Conservation (phyloP, 2,113 vertebrate species). For the Phaetusa simplex region DNA sequence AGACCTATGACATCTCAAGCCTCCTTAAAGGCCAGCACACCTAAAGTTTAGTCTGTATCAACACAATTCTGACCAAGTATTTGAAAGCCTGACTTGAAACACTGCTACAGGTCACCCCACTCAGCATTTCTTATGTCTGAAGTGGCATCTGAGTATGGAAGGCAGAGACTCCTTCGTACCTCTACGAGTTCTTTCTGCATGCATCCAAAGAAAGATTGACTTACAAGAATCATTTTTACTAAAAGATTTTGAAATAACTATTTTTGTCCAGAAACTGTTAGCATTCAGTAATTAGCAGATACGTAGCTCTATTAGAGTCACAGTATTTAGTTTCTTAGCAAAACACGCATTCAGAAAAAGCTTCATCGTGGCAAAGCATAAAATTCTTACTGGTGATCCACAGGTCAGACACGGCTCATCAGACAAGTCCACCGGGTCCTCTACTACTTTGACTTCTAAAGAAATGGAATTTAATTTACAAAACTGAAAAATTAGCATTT, state of each 20-base stretch:
- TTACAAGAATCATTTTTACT: neutral
- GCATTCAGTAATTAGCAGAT: neutral
- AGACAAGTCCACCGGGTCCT: neutral
- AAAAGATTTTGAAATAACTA: neutral
- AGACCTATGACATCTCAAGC: neutral
- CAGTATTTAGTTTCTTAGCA: neutral
- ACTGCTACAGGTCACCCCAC: neutral
- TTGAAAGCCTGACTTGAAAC: neutral
- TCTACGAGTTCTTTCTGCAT: neutral
- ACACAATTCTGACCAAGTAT: neutral
- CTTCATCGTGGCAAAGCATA: neutral
- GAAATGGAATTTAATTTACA: neutral
- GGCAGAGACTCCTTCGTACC: neutral
- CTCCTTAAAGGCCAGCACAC: neutral
- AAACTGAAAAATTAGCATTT: neutral
- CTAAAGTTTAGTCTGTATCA: fast-evolving
- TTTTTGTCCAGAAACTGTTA: neutral
- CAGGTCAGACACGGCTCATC: neutral
- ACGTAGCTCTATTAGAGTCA: neutral
- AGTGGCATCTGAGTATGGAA: neutral
- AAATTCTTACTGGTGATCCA: neutral
- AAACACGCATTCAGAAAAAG: neutral
- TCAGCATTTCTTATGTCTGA: neutral
- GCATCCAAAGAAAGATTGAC: neutral
- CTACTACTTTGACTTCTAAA: neutral